Evolutionary conservation across 2,797 vertebrate species (phyloP).

Genomic region (Leuciscus waleckii): DNA sequence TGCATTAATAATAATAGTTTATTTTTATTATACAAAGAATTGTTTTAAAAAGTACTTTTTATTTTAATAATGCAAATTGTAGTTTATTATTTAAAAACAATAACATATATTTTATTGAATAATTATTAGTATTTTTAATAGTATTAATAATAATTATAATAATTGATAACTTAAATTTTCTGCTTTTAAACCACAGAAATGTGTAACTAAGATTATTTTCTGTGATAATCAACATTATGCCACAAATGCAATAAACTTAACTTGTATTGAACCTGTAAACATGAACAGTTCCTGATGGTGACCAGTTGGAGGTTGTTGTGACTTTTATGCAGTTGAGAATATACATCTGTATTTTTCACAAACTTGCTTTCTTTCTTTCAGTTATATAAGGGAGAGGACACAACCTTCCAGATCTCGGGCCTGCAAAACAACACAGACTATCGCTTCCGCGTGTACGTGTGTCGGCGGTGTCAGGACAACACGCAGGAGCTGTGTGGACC

Average conservation of each 20-base stretch:
- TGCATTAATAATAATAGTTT: background rate
- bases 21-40: background rate
- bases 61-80: background rate
- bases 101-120: background rate
- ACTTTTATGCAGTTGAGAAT: background rate
- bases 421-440: conserved; percentile 96
- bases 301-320: background rate
- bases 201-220: background rate
- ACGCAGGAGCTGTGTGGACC: conserved; percentile 94
- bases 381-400: conserved; percentile 96
- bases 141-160: background rate
- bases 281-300: background rate
- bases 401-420: conserved; percentile 90
- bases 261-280: background rate
- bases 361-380: conserved; percentile 49
- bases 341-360: background rate
- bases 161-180: background rate
- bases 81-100: background rate
- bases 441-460: conserved; percentile 92
- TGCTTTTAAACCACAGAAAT: conserved; percentile 11
- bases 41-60: background rate
- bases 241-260: background rate
- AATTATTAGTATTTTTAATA: background rate
- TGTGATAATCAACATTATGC: background rate
- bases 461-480: conserved; percentile 89